Evolutionary conservation across 2,888 invertebrate species (phyloP).

Genomic region (Calliopum simillimum): DNA sequence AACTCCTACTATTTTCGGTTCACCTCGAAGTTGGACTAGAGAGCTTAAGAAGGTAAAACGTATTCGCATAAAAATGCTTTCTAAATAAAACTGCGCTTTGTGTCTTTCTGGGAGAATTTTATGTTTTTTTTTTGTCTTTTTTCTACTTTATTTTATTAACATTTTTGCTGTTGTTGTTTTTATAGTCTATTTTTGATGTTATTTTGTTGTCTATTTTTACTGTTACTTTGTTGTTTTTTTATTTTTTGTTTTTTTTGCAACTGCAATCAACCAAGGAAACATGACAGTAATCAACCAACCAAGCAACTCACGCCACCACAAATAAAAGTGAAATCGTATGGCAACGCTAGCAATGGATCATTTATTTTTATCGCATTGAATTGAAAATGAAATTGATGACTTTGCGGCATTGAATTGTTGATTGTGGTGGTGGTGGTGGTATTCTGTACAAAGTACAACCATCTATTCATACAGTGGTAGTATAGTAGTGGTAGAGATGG

Average conservation of each 20-base stretch:
- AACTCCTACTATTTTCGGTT: no score
- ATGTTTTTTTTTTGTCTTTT: constrained; percentile 11
- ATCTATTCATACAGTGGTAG: no score
- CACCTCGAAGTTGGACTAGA: no score
- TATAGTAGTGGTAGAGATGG: no score
- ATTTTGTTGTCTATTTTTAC: no score
- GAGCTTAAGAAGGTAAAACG: constrained; percentile 1
- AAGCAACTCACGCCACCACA: background rate
- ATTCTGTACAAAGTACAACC: no score
- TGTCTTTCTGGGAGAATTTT: constrained; percentile 13
- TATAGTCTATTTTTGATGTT: background rate
- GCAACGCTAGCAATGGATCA: constrained; percentile 25
- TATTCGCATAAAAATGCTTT: background rate
- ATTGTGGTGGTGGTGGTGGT: background rate
- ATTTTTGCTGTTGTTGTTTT: constrained; percentile 4
- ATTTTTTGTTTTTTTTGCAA: no score
- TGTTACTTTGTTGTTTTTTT: no score
- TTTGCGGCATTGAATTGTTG: constrained; percentile 10
- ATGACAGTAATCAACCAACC: background rate
- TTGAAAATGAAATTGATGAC: constrained; percentile 36
- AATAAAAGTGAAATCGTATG: constrained; percentile 16
- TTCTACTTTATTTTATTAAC: background rate
- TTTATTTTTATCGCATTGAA: constrained; percentile 32
- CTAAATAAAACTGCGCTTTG: constrained; percentile 1
- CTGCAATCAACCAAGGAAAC: no score